These are phyloP conservation scores for Jaculus jaculus DNA, from an alignment of 2,113 vertebrate genomes.

Conservation along the genomic window DNA sequence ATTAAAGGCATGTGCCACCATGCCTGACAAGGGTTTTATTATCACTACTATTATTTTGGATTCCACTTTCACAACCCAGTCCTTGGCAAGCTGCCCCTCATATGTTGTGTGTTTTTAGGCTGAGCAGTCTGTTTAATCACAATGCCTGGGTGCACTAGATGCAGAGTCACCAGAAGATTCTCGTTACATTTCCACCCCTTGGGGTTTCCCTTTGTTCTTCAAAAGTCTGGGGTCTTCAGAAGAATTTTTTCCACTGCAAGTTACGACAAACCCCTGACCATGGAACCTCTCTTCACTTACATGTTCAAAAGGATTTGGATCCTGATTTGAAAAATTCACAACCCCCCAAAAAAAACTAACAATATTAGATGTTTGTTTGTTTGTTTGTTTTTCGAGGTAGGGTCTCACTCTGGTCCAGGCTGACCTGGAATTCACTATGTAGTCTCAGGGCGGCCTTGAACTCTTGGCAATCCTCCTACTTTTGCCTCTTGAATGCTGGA, in stretches of 20 bases:
- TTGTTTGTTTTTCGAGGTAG: no score
- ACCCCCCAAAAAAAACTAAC: background rate
- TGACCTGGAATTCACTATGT: no score
- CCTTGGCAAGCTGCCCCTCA: slow-evolving; percentile 61
- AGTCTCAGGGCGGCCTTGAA: no score
- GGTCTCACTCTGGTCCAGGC: no score
- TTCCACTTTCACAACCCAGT: slow-evolving; percentile 63
- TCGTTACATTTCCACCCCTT: background rate
- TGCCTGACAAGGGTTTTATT: no score
- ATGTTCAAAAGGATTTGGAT: background rate
- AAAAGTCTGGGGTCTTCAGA: background rate
- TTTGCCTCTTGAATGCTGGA: no score
- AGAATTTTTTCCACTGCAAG: background rate
- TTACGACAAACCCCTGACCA: background rate
- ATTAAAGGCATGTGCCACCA: no score
- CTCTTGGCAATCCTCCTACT: no score
- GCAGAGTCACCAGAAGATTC: background rate
- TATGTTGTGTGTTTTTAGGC: slow-evolving; percentile 52
- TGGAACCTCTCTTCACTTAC: background rate
- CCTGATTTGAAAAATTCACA: slow-evolving; percentile 1
- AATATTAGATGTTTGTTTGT: background rate
- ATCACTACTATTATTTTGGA: no score
- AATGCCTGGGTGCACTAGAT: background rate
- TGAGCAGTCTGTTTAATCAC: background rate
- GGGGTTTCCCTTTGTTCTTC: background rate